These are phyloP conservation scores for Antrozous pallidus DNA, from an alignment of 2,797 vertebrate genomes.

Conservation along the genomic window DNA sequence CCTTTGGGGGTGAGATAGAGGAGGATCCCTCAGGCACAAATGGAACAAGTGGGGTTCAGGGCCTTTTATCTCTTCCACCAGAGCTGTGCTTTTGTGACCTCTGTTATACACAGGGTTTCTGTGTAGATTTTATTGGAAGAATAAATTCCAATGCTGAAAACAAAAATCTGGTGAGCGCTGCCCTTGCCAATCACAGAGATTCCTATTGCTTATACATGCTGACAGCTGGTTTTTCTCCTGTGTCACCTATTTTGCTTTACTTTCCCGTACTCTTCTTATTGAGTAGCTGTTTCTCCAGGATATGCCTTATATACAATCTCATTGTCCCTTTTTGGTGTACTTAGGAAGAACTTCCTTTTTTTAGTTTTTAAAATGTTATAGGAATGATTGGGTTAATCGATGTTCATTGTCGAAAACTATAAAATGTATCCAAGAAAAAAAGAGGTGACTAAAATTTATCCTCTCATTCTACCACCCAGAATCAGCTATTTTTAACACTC, in stretches of 20 bases:
- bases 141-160: not conserved
- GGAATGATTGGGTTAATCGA: not conserved
- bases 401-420: not conserved
- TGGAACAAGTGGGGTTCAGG: not conserved
- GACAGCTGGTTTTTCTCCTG: not conserved
- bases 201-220: accelerated
- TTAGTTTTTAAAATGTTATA: not conserved
- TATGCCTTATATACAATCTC: not conserved
- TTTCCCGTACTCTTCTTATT: not conserved
- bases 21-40: not conserved
- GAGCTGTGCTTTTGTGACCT: not conserved
- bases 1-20: not conserved
- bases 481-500: not conserved
- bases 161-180: not conserved
- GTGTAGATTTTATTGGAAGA: not conserved
- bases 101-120: not conserved
- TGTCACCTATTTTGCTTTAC: not conserved
- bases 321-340: not conserved
- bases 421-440: not conserved
- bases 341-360: not conserved
- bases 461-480: not conserved
- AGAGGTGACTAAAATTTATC: not conserved
- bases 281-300: not conserved
- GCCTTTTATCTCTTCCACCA: not conserved
- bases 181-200: not conserved